Evolutionary conservation across 2,888 invertebrate species (phyloP), one percentile per base, ranked within the genome.

Genomic region (Meta bourneti): DNA sequence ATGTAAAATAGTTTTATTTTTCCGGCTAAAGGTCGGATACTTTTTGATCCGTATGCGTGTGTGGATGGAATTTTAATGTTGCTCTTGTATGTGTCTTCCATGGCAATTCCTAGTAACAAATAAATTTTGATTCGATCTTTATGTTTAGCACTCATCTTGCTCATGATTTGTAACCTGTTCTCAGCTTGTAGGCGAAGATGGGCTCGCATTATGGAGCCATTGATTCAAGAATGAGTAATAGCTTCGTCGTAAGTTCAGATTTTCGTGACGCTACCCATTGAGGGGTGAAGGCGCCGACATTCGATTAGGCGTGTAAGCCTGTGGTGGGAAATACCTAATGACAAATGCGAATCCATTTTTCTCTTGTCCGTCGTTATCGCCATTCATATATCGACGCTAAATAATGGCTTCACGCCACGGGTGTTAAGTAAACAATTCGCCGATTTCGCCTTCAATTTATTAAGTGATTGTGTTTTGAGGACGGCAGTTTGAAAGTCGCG

Each of bases 361-460:
- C 48, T 13, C 48, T 13, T 70, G 16, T 7, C 70, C 9, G 34
- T 80, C 80, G 54, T 80, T 80, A 80, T 80, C 80, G 20, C 80
- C 80, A 80, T 49, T 80, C 80, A 61, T 80, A 80, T 80, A 80
- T 80, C 20, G 61, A 80, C 79, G 79, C 16, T 80, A 80, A 80
- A 20, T 80, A 80, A 80, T 61, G 79, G 34, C 61, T 20, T 13
- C 19, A 80, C 20, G 79, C 79, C 11, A 20, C 11, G 80, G 61
- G 54, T 20, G 80, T 80, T 80, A 80, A 11, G 80, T 61, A 80
- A 80, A 80, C 80, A 80, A 80, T 80, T 80, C 80, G 80, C 54
- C 54, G 80, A 54, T 80, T 80, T 80, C 61, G 80, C 52, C 80
- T 80, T 61, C 61, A 80, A 80, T 80, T 80, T 80, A 80, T 80